A percentile compares a stretch with the other conserved stretches of the same genome.
Conservation (phyloP, 2,888 invertebrate species). For the Lamellibrachia columna region DNA sequence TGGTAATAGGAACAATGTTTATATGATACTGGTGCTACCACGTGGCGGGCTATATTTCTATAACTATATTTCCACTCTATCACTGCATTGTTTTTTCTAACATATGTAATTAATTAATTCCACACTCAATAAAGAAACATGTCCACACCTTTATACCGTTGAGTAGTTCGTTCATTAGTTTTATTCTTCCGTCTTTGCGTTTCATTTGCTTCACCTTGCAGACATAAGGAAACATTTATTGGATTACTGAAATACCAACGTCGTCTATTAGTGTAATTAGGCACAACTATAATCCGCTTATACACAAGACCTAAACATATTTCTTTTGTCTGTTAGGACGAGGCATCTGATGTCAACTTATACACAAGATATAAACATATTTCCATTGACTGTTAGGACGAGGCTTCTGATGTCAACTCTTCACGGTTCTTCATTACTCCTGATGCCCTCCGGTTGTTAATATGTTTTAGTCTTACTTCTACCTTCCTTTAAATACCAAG, state of each 20-base stretch:
- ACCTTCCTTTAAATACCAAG: not conserved
- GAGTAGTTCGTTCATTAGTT: constrained; percentile 50
- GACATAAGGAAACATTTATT: not conserved
- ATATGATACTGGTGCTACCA: too few species aligned
- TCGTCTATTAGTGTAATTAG: not conserved
- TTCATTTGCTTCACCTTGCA: constrained; percentile 43
- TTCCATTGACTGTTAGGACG: too few species aligned
- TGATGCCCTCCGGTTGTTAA: not conserved
- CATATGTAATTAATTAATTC: not conserved
- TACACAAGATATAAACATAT: too few species aligned
- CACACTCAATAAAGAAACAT: not conserved
- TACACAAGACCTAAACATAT: not conserved
- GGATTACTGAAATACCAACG: not conserved
- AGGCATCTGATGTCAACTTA: too few species aligned
- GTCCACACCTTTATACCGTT: constrained; percentile 50
- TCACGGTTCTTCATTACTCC: too few species aligned
- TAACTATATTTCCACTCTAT: not conserved
- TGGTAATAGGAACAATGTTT: too few species aligned
- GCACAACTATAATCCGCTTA: not conserved
- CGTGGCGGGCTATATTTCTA: too few species aligned
- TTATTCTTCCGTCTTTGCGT: constrained; percentile 50
- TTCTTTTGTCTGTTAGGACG: not conserved
- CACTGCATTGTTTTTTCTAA: not conserved
- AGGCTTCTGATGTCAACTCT: not conserved
- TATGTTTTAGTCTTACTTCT: not conserved